Percentiles rank a stretch among this genome's conserved stretches.
phyloP scores from a whole-genome alignment of 2,113 vertebrate species.

The Semicossyphus pulcher region DNA sequence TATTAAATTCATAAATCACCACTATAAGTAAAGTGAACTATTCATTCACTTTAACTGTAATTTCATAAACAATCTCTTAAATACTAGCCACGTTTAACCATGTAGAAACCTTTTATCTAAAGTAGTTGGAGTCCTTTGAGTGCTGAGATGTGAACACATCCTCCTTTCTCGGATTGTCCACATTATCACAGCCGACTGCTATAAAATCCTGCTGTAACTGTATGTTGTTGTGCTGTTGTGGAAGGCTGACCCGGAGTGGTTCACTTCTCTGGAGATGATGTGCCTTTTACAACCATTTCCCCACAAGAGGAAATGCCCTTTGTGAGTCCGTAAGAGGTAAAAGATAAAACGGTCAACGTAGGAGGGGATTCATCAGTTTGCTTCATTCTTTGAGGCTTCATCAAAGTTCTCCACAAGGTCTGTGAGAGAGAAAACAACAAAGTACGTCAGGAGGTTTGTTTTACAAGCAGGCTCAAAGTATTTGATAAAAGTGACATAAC shows the following conservation, averaged over 20 bases:
- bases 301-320: slow-evolving; percentile 59
- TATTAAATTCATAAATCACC: slow-evolving; percentile 67
- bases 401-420: slow-evolving; percentile 99
- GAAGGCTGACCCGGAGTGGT: slow-evolving; percentile 37
- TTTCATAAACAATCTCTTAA: slow-evolving; percentile 74
- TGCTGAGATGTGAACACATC: slow-evolving; percentile 26
- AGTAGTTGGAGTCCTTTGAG: slow-evolving; percentile 53
- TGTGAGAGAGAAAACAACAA: slow-evolving; percentile 64
- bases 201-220: slow-evolving; percentile 45
- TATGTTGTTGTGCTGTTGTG: slow-evolving; percentile 18
- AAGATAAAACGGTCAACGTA: slow-evolving; percentile 32
- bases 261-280: slow-evolving; percentile 48
- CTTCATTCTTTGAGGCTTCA: slow-evolving; percentile 98
- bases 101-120: slow-evolving; percentile 44
- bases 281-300: slow-evolving; percentile 55
- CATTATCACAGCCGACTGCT: slow-evolving; percentile 19
- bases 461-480: background rate
- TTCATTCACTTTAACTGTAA: slow-evolving; percentile 48
- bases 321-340: slow-evolving; percentile 59
- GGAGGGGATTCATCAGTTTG: slow-evolving; percentile 85
- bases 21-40: slow-evolving; percentile 52
- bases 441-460: background rate
- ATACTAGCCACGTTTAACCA: slow-evolving; percentile 59
- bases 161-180: slow-evolving; percentile 17
- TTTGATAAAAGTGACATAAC: no score